Evolutionary conservation across 1,140 invertebrate genomes (phyloP).

Genomic region (Anadara kagoshimensis): DNA sequence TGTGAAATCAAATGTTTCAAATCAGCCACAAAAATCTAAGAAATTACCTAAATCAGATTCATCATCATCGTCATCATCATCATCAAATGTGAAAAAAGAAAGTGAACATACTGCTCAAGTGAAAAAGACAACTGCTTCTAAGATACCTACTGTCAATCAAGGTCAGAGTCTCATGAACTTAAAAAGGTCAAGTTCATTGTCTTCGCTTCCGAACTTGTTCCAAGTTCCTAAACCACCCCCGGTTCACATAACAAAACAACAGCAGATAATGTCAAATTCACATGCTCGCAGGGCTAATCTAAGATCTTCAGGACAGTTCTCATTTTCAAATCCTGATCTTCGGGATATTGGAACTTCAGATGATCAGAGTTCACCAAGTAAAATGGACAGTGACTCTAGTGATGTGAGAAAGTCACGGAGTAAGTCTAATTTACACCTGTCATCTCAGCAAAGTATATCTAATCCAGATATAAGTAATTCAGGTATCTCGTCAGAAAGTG

Average conservation of each 20-base stretch:
- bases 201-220: slow-evolving; percentile 34
- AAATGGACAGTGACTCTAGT: slow-evolving; percentile 27
- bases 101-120: not conserved
- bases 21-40: not conserved
- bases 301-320: slow-evolving; percentile 27
- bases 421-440: slow-evolving; percentile 15
- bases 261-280: slow-evolving; percentile 9
- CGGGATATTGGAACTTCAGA: slow-evolving; percentile 31
- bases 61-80: not conserved
- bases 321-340: slow-evolving; percentile 38
- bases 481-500: slow-evolving; percentile 7
- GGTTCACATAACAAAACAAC: slow-evolving; percentile 29
- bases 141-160: not conserved
- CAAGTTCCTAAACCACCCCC: slow-evolving; percentile 35
- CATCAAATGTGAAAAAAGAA: not conserved
- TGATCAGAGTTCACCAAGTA: slow-evolving; percentile 12
- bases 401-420: not conserved
- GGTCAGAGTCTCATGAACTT: slow-evolving; percentile 18
- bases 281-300: slow-evolving; percentile 19
- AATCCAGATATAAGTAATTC: slow-evolving; percentile 31
- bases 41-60: too few relatives aligned
- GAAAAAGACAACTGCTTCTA: not conserved
- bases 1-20: not conserved
- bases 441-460: slow-evolving; percentile 37
- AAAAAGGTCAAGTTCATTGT: slow-evolving; percentile 41